phyloP scores from a whole-genome alignment of 2,888 invertebrate species.

The Saturnia japonica region DNA sequence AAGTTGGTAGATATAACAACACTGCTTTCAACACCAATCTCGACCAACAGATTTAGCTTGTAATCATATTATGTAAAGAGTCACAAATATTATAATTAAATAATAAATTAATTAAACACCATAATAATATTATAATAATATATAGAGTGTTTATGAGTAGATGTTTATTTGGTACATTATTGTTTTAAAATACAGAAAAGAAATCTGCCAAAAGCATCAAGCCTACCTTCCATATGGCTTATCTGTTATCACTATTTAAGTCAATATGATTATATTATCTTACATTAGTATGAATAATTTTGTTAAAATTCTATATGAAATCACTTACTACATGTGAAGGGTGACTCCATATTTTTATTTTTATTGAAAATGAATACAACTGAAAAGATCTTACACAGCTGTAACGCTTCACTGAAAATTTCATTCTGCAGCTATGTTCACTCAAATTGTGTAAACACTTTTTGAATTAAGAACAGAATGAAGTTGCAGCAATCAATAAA shows the following conservation, averaged over 20 bases:
- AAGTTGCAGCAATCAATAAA: constrained; percentile 57
- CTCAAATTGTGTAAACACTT: constrained; percentile 41
- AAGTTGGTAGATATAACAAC: no score
- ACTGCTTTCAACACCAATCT: no score
- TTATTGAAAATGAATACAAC: constrained; percentile 38
- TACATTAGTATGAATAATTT: constrained; percentile 7
- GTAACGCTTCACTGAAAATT: constrained; percentile 70
- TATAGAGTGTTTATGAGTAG: neutral
- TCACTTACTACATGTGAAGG: constrained; percentile 65
- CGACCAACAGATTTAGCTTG: no score
- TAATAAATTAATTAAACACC: neutral
- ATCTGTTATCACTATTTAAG: constrained; percentile 20
- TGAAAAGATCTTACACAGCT: constrained; percentile 38
- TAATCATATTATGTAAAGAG: neutral
- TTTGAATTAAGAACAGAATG: constrained; percentile 51
- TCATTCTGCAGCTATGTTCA: constrained; percentile 66
- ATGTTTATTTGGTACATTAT: neutral
- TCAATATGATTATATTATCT: neutral
- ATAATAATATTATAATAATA: neutral
- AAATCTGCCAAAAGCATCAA: constrained; percentile 18
- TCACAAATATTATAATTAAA: neutral
- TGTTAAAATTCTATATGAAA: neutral
- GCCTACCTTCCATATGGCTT: constrained; percentile 42
- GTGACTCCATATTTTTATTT: constrained; percentile 51
- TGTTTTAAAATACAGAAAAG: neutral